phyloP scores from a whole-genome alignment of 2,113 vertebrate species.

The Platichthys flesus region DNA sequence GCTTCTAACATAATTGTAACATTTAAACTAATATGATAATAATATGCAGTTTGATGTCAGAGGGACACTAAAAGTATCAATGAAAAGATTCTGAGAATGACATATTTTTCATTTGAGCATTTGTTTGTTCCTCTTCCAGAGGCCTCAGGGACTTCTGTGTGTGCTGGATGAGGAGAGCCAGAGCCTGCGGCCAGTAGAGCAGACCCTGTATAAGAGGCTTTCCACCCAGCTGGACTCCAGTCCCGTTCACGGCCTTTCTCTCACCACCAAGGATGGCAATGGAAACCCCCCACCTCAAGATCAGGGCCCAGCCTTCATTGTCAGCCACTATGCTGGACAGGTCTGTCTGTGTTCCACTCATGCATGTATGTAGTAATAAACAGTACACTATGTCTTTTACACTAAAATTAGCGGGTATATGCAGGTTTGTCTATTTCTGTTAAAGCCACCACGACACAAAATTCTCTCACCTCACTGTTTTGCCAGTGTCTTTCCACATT shows the following conservation, averaged over 20 bases:
- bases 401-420: too few relatives aligned
- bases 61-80: constrained; percentile 1
- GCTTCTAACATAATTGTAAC: background rate
- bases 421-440: too few relatives aligned
- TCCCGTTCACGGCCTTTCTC: constrained; percentile 83
- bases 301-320: constrained; percentile 87
- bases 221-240: constrained; percentile 87
- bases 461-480: too few relatives aligned
- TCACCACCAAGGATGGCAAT: constrained; percentile 91
- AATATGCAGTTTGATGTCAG: background rate
- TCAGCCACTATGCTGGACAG: constrained; percentile 91
- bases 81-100: constrained; percentile 31
- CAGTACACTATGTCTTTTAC: too few relatives aligned
- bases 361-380: background rate
- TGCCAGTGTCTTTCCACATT: too few relatives aligned
- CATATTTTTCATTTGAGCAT: constrained; percentile 38
- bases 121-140: constrained; percentile 78
- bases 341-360: constrained; percentile 77
- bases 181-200: constrained; percentile 84
- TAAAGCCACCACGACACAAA: too few relatives aligned
- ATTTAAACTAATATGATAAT: background rate
- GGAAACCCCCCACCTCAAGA: constrained; percentile 91
- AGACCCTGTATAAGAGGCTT: constrained; percentile 88
- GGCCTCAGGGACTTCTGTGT: constrained; percentile 90
- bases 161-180: constrained; percentile 94